phyloP scores from a whole-genome alignment of 2,888 invertebrate species.

The Mythimna impura region DNA sequence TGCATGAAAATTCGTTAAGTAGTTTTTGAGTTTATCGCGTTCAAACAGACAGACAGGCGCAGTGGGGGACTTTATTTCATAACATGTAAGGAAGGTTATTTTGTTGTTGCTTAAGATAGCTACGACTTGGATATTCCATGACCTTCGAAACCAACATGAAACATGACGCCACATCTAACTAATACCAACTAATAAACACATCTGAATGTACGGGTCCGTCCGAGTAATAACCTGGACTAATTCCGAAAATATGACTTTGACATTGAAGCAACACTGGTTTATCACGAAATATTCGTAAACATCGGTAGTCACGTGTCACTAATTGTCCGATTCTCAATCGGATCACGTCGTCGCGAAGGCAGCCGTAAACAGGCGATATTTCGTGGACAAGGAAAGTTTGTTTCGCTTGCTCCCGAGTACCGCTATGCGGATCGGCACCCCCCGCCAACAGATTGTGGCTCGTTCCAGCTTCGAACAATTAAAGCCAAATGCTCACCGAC shows the following conservation, averaged over 20 bases:
- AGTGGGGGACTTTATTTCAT: too few relatives aligned
- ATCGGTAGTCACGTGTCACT: slow-evolving; percentile 72
- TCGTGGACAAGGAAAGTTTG: slow-evolving; percentile 77
- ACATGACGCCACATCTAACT: neutral
- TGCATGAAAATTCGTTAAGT: too few relatives aligned
- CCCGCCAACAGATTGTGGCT: slow-evolving; percentile 68
- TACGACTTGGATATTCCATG: neutral
- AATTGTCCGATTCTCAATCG: slow-evolving; percentile 76
- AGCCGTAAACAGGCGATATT: slow-evolving; percentile 78
- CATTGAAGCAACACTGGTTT: slow-evolving; percentile 57
- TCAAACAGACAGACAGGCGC: too few relatives aligned
- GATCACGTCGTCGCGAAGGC: slow-evolving; percentile 74
- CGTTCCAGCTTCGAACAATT: slow-evolving; percentile 73
- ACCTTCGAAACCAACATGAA: neutral
- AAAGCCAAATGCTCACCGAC: slow-evolving; percentile 77
- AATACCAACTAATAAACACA: neutral
- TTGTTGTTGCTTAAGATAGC: neutral
- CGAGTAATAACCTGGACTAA: slow-evolving; percentile 17
- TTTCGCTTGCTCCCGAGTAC: slow-evolving; percentile 48
- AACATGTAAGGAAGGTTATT: neutral
- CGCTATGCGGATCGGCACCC: slow-evolving; percentile 53
- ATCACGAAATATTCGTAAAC: slow-evolving; percentile 60
- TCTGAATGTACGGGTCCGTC: slow-evolving; percentile 13
- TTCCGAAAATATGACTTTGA: slow-evolving; percentile 58
- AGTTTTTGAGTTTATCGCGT: too few relatives aligned